Percentiles rank a stretch among this genome's conserved stretches.
Conservation (phyloP, 2,113 vertebrate species). For the Chunga burmeisteri region DNA sequence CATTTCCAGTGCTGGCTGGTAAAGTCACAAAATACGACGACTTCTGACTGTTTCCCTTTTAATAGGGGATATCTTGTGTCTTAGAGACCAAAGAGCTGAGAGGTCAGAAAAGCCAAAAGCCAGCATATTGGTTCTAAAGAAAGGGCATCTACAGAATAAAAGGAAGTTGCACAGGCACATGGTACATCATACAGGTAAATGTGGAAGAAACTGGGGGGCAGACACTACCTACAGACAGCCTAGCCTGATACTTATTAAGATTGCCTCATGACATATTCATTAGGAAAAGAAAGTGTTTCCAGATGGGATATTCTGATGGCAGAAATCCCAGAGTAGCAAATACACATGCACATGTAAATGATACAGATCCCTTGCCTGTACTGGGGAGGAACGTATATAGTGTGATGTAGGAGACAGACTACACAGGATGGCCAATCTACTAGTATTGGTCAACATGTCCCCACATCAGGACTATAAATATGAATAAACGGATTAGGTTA, state of each 20-base stretch:
- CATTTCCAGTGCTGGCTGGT: not conserved
- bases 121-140: not conserved
- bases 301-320: not conserved
- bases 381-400: not conserved
- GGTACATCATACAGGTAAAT: not conserved
- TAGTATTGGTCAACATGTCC: not conserved
- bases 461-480: not conserved
- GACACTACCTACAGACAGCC: not conserved
- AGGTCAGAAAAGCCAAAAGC: not conserved
- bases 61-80: not conserved
- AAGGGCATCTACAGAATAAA: not conserved
- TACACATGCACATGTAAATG: rapidly evolving
- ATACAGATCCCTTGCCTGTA: not conserved
- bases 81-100: not conserved
- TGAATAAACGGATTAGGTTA: not conserved
- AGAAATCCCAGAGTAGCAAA: not conserved
- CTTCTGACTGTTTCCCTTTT: not conserved
- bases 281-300: not conserved
- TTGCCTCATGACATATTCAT: not conserved
- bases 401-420: not conserved
- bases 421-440: not conserved
- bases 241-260: not conserved
- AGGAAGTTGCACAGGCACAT: not conserved
- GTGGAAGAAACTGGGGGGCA: not conserved
- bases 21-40: not conserved